Percentiles rank a stretch among this genome's conserved stretches.
Evolutionary conservation across 2,888 invertebrate species (phyloP).

Genomic region (Crossocerus cetratus): DNA sequence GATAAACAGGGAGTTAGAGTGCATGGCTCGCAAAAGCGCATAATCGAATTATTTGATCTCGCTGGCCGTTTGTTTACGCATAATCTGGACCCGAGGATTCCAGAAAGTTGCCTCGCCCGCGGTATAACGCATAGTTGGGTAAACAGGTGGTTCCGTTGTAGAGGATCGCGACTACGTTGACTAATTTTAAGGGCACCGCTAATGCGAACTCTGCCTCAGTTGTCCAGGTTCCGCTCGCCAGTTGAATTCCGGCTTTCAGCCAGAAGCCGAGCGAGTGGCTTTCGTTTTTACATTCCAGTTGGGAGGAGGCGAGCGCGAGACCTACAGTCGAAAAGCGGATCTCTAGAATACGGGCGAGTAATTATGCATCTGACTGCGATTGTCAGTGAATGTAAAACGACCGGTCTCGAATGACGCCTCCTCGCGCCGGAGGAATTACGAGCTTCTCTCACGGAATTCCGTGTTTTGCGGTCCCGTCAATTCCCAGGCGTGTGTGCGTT

Average conservation of each 20-base stretch:
- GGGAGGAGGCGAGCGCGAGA: background rate
- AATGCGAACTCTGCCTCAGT: background rate
- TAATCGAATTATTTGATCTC: conserved; percentile 34
- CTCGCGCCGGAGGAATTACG: background rate
- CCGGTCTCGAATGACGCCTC: background rate
- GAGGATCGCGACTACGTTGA: background rate
- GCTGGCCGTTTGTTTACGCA: conserved; percentile 25
- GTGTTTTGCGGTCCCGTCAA: background rate
- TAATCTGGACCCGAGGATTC: conserved; percentile 7
- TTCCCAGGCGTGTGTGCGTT: too few species aligned
- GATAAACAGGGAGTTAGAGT: conserved; percentile 13
- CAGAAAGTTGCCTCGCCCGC: background rate
- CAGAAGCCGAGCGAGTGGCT: background rate
- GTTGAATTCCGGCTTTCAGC: background rate
- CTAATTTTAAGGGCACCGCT: background rate
- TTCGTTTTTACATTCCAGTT: too few species aligned
- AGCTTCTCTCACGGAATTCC: background rate
- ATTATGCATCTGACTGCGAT: background rate
- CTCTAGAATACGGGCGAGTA: background rate
- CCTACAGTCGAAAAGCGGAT: background rate
- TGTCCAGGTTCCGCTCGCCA: background rate
- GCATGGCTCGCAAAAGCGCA: conserved; percentile 2
- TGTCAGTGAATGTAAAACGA: background rate
- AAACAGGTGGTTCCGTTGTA: background rate
- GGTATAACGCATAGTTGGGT: background rate